Evolutionary conservation across 23 tunicate genomes (phyloP).

Genomic region (Trididemnum miniatum): DNA sequence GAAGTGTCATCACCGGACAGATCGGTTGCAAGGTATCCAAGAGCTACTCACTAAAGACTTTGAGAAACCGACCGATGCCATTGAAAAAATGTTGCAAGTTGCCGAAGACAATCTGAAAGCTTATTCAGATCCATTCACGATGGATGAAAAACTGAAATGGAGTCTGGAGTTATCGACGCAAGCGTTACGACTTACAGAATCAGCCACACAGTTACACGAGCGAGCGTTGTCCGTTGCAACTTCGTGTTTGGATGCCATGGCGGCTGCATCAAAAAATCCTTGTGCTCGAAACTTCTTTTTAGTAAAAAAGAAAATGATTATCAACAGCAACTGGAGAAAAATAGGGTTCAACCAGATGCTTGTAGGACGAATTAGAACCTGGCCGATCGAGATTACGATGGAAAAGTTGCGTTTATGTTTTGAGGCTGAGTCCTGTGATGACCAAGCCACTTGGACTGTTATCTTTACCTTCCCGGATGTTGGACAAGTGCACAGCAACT

Average conservation of each 20-base stretch:
- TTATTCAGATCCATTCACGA: background rate
- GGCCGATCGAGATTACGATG: background rate
- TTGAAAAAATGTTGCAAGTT: conserved; percentile 30
- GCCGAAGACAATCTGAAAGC: conserved; percentile 36
- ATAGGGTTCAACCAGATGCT: background rate
- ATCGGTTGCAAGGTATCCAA: conserved; percentile 75
- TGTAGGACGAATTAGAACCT: background rate
- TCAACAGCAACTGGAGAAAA: background rate
- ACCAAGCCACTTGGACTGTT: background rate
- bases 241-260: conserved; percentile 30
- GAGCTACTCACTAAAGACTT: background rate
- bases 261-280: conserved; percentile 19
- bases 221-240: conserved; percentile 31
- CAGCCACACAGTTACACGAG: background rate
- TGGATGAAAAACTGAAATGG: conserved; percentile 56
- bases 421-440: conserved; percentile 48
- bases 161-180: conserved; percentile 50
- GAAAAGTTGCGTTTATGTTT: background rate
- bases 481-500: conserved; percentile 23
- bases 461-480: conserved; percentile 37
- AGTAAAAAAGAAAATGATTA: conserved; percentile 32
- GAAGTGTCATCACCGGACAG: conserved; percentile 44
- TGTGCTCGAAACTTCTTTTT: conserved; percentile 62
- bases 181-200: conserved; percentile 11
- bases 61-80: background rate